These are phyloP conservation scores for Burhinus oedicnemus DNA, from an alignment of 2,113 vertebrate species.

Conservation along the genomic window DNA sequence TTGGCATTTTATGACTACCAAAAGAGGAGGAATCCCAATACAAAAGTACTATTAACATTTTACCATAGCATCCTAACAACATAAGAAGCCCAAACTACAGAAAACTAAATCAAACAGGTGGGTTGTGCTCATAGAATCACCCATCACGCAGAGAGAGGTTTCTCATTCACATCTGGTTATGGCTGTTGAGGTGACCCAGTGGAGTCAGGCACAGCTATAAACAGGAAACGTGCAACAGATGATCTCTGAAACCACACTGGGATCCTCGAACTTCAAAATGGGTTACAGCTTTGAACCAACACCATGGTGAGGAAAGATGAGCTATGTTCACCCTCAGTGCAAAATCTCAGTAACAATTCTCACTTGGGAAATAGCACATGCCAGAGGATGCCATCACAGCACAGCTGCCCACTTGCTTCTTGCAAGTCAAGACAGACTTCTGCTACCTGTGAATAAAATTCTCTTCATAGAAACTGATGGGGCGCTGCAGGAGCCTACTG, in stretches of 20 bases:
- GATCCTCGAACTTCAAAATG: neutral
- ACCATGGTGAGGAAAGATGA: neutral
- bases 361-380: neutral
- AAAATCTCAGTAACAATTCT: neutral
- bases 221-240: neutral
- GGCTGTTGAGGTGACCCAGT: neutral
- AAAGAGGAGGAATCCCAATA: neutral
- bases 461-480: neutral
- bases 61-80: neutral
- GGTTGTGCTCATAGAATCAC: neutral
- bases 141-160: neutral
- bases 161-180: neutral
- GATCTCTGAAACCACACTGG: neutral
- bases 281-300: neutral
- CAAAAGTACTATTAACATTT: neutral
- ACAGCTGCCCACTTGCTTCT: neutral
- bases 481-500: neutral
- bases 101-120: neutral
- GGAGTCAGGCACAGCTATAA: neutral
- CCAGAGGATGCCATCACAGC: neutral
- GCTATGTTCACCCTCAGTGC: neutral
- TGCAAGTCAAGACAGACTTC: neutral
- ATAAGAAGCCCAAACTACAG: neutral
- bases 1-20: neutral
- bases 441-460: neutral